A percentile compares a stretch with the other conserved stretches of the same genome.
These are phyloP conservation scores for Pseudomugil gertrudae DNA, from an alignment of 2,797 vertebrate species.

Conservation along the genomic window DNA sequence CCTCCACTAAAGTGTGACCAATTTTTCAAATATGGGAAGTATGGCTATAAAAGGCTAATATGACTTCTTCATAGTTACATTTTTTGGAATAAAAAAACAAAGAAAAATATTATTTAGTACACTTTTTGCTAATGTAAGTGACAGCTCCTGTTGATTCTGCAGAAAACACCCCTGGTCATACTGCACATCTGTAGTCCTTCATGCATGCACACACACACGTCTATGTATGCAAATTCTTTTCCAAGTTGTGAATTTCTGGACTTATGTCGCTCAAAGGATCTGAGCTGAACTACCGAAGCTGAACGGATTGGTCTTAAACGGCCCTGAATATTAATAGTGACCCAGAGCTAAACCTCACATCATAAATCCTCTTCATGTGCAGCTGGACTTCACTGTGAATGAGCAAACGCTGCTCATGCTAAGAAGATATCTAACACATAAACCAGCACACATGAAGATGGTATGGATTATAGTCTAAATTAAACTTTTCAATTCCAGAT, in stretches of 20 bases:
- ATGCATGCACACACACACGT: conserved; percentile 1
- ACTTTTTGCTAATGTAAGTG: conserved; percentile 28
- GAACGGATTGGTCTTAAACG: conserved; percentile 45
- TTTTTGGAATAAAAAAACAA: conserved; percentile 29
- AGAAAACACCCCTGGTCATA: conserved; percentile 30
- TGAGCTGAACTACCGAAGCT: conserved; percentile 46
- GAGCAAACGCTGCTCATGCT: conserved; percentile 25
- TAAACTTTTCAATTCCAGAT: background rate
- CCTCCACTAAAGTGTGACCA: conserved; percentile 31
- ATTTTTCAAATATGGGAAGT: conserved; percentile 37
- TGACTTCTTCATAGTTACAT: conserved; percentile 49
- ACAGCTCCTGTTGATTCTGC: conserved; percentile 19
- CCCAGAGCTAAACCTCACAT: conserved; percentile 51
- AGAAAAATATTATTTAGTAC: background rate
- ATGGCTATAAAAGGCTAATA: conserved; percentile 37
- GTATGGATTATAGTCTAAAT: background rate
- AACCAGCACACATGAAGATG: background rate
- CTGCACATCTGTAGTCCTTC: conserved; percentile 2
- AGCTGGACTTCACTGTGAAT: conserved; percentile 32
- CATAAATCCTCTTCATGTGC: conserved; percentile 37
- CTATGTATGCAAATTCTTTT: conserved; percentile 27
- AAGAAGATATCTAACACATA: conserved; percentile 4
- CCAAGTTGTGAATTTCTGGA: conserved; percentile 28
- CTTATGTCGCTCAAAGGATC: conserved; percentile 32
- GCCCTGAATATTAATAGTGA: conserved; percentile 64